Conservation (phyloP, 2,113 vertebrate genomes). For the Engystomops pustulosus region DNA sequence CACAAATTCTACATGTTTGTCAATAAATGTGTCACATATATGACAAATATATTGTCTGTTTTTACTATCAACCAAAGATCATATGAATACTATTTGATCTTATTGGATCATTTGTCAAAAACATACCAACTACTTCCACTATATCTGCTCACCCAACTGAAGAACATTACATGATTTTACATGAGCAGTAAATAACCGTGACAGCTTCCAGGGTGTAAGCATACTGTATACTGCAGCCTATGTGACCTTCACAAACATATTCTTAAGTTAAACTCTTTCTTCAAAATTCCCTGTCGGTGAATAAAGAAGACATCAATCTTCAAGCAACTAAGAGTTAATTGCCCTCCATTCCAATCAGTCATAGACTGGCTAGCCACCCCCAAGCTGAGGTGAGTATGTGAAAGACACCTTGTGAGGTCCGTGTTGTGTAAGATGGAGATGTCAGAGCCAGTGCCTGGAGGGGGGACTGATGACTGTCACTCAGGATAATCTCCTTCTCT, state of each 20-base stretch:
- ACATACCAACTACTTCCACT: too few species aligned
- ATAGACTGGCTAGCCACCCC: constrained; percentile 22
- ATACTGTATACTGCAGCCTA: too few species aligned
- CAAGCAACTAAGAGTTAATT: constrained; percentile 32
- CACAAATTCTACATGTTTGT: too few species aligned
- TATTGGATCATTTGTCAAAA: too few species aligned
- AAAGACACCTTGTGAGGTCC: constrained; percentile 53
- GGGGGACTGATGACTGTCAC: constrained; percentile 47
- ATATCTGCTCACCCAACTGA: too few species aligned
- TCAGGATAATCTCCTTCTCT: constrained; percentile 52
- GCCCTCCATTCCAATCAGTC: constrained; percentile 3
- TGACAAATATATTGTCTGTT: too few species aligned
- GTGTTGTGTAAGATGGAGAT: constrained; percentile 50
- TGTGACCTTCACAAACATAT: neutral
- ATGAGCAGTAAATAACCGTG: neutral
- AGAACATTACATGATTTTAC: neutral
- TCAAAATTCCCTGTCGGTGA: neutral
- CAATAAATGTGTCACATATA: too few species aligned
- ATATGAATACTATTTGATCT: too few species aligned
- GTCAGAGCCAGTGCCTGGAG: constrained; percentile 34
- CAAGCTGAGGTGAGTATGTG: constrained; percentile 38
- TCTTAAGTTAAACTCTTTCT: neutral
- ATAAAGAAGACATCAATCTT: neutral
- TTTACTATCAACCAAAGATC: too few species aligned
- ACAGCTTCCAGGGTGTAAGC: neutral